Evolutionary conservation across 2,113 vertebrate genomes (phyloP), one percentile per base, ranked within the genome.

Genomic region (Cisticola juncidis): DNA sequence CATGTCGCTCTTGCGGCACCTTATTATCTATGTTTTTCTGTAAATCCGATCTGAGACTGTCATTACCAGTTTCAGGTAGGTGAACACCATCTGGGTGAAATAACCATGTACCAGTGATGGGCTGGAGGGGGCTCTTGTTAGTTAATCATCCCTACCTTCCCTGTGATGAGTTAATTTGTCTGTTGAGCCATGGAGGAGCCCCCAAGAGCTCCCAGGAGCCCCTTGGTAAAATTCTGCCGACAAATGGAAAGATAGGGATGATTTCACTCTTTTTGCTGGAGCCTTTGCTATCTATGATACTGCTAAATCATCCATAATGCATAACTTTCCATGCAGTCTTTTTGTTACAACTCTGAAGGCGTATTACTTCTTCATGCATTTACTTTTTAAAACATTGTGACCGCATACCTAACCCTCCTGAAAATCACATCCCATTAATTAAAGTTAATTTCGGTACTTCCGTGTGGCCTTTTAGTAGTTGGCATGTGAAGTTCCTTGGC

Each of bases 21-120:
- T 69, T 83, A 94, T 90, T 91, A 86, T 78, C 94, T 90, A 20
- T 54, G 74, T 79, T 93, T 90, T 93, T 88, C 90, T 96, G 86
- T 94, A 83, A 73, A 93, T 95, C 73, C 8, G 25, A 92, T 91
- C 92, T 14, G 26, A 95, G 94, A 89, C 94, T 88, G 85, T 94
- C 95, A 89, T 97, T 97, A 97, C 81, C 88, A 94, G 88, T 95
- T 95, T 97, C 95, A 97, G 90, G 85, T 91, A 96, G 92, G 91
- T 96, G 96, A 96, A 78, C 95, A 96, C 95, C 94, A 96, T 97
- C 96, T 97, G 95, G 93, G 92, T 94, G 88, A 95, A 97, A 96
- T 87, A 96, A 95, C 92, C 94, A 68, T 95, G 84, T 87, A 48
- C 72, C 79, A 86, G 50, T 86, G 89, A 95, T 94, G 85, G 88